phyloP scores from a whole-genome alignment of 2,888 invertebrate species.

The Horisme vitalbata region DNA sequence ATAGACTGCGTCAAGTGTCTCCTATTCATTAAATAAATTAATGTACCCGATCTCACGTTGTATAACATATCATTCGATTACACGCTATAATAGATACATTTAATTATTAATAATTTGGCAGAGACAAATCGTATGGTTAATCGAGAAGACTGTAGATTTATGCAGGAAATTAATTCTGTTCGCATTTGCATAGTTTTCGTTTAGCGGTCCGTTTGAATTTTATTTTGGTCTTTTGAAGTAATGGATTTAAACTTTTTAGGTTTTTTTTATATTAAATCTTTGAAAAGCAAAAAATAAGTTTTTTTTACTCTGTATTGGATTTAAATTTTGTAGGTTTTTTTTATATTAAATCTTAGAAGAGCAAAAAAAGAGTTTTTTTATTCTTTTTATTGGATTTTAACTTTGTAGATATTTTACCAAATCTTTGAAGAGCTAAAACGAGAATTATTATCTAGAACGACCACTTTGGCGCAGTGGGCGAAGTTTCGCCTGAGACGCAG shows the following conservation, averaged over 20 bases:
- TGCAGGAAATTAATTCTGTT: constrained; percentile 33
- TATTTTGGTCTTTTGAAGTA: constrained; percentile 2
- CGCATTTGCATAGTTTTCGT: constrained; percentile 37
- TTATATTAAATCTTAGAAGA: too few species aligned
- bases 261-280: too few species aligned
- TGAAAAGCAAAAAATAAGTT: too few species aligned
- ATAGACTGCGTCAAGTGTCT: constrained; percentile 6
- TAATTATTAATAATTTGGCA: constrained; percentile 46
- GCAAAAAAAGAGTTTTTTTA: too few species aligned
- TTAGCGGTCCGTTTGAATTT: constrained; percentile 25
- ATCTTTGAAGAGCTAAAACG: too few species aligned
- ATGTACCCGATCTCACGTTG: constrained; percentile 37
- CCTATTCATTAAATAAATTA: constrained; percentile 32
- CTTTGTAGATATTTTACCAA: too few species aligned
- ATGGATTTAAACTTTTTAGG: constrained; percentile 3
- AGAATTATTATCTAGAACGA: too few species aligned
- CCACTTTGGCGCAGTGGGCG: too few species aligned
- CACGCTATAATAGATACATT: constrained; percentile 40
- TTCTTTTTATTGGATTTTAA: too few species aligned
- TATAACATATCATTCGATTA: constrained; percentile 47
- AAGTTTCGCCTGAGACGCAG: too few species aligned
- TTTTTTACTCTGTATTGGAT: too few species aligned
- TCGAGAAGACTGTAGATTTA: constrained; percentile 37
- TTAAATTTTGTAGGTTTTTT: too few species aligned
- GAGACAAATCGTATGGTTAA: constrained; percentile 46